phyloP scores from a whole-genome alignment of 2,888 invertebrate genomes.

The Chirona hameri region DNA sequence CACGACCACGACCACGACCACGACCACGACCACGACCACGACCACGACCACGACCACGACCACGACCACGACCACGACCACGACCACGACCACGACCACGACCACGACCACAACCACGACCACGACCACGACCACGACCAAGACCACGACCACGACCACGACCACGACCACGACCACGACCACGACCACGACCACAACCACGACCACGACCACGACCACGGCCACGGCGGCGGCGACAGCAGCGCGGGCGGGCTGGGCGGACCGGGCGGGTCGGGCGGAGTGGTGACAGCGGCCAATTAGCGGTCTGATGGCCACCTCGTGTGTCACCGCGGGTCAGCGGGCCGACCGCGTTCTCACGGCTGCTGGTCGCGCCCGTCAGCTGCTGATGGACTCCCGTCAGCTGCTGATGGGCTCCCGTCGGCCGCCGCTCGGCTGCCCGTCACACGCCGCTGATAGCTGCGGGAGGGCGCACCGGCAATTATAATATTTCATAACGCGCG shows the following conservation, averaged over 20 bases:
- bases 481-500: neutral
- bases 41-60: too few species aligned
- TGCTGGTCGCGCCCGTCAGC: neutral
- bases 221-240: too few species aligned
- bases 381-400: neutral
- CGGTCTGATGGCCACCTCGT: neutral
- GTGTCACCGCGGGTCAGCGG: neutral
- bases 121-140: too few species aligned
- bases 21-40: neutral
- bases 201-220: neutral
- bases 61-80: neutral
- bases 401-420: neutral
- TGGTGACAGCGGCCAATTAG: neutral
- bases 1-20: neutral
- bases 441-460: neutral
- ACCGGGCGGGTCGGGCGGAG: neutral
- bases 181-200: too few species aligned
- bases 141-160: neutral
- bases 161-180: neutral
- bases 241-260: neutral
- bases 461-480: slow-evolving; percentile 7
- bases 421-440: neutral
- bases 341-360: slow-evolving; percentile 9
- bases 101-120: neutral
- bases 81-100: neutral